phyloP scores from a whole-genome alignment of 2,113 vertebrate genomes.

The Pterophyllum scalare region DNA sequence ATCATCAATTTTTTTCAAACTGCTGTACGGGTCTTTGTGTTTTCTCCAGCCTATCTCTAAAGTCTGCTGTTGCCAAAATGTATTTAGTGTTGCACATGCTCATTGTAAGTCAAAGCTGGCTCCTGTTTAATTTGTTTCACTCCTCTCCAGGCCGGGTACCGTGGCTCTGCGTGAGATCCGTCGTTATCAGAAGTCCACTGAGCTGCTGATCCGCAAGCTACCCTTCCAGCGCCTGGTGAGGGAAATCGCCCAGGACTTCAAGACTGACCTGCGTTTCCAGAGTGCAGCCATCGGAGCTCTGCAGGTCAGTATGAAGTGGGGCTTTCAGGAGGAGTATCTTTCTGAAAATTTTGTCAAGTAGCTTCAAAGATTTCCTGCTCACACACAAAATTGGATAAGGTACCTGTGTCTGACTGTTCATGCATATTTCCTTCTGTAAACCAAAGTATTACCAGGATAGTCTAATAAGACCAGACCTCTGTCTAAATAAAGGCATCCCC shows the following conservation, averaged over 20 bases:
- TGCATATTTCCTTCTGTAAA: too few relatives aligned
- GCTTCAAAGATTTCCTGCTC: not conserved
- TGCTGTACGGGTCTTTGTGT: too few relatives aligned
- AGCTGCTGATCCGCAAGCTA: slow-evolving; percentile 86
- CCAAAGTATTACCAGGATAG: too few relatives aligned
- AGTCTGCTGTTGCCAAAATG: not conserved
- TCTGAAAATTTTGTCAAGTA: not conserved
- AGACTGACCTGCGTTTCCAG: slow-evolving; percentile 86
- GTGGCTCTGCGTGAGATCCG: slow-evolving; percentile 88
- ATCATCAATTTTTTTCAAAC: too few relatives aligned
- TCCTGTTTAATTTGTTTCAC: not conserved
- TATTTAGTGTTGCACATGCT: not conserved
- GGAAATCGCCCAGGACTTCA: slow-evolving; percentile 86
- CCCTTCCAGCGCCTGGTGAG: slow-evolving; percentile 86
- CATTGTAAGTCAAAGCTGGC: not conserved
- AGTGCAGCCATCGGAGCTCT: slow-evolving; percentile 87
- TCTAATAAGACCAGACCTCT: too few relatives aligned
- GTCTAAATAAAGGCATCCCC: too few relatives aligned
- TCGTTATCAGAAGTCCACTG: slow-evolving; percentile 87
- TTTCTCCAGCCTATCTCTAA: too few relatives aligned
- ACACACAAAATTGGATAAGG: not conserved
- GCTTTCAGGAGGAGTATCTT: not conserved
- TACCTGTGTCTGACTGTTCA: not conserved
- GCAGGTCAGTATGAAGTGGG: slow-evolving; percentile 69
- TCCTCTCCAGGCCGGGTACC: slow-evolving; percentile 79